Evolutionary conservation across 2,113 vertebrate species (phyloP).

Genomic region (zebrafish (Danio rerio)): DNA sequence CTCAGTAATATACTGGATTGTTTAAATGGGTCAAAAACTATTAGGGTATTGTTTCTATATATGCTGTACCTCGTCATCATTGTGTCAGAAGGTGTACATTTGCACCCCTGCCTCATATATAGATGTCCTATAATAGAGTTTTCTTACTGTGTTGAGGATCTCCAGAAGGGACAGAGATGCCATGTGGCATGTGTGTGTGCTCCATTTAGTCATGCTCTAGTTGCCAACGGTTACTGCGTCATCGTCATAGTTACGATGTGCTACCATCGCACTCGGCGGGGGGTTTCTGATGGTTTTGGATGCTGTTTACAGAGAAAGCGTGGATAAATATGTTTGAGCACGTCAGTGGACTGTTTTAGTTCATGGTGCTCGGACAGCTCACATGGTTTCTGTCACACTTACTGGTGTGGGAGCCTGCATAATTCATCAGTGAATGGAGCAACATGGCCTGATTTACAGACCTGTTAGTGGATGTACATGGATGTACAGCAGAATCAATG

Average conservation of each 20-base stretch:
- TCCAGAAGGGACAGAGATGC: conserved; percentile 7
- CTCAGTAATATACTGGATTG: background rate
- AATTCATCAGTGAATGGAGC: conserved; percentile 68
- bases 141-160: background rate
- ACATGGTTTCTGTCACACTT: background rate
- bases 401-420: conserved; percentile 64
- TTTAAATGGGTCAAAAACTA: background rate
- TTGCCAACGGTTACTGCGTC: conserved; percentile 13
- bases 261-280: background rate
- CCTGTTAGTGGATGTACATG: background rate
- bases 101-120: background rate
- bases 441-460: conserved; percentile 54
- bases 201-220: conserved; percentile 38
- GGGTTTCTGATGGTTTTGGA: background rate
- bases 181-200: conserved; percentile 19
- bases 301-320: background rate
- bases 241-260: conserved; percentile 37
- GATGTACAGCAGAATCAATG: background rate
- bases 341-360: background rate
- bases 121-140: background rate
- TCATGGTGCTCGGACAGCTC: conserved; percentile 6
- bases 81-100: background rate
- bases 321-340: background rate
- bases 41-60: background rate
- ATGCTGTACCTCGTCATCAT: background rate